Evolutionary conservation across 1,140 invertebrate species (phyloP), one percentile per base, ranked within the genome.

Genomic region (Lepidurus packardi): DNA sequence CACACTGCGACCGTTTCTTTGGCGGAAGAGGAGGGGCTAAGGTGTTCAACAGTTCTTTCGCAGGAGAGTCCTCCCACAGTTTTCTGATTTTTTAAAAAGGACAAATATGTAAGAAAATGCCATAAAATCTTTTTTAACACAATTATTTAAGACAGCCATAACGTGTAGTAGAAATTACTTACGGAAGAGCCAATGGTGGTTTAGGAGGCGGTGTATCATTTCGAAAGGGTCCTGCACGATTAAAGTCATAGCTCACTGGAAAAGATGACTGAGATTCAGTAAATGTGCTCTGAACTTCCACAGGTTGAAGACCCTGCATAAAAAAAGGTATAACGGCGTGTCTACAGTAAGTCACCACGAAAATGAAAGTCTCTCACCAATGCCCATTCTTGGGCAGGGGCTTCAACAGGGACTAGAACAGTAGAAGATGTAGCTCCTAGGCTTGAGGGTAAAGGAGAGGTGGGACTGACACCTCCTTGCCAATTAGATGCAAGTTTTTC

Each of bases 191-290:
- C 81, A 94, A 86, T 73, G 94, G 94, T 73, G 94, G 94, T 86
- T 96, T 96, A 4, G 94, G 94, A 76, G 94, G 94, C 77, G 93
- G 90, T 76, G 84, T 86, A 65, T 65, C 53, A n/a, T 65, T n/a
- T 7, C 53, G 85, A 88, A 88, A 81, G 87, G 86, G 85, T 90
- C 79, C 65, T 80, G 53, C 44, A 73, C 34, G 8, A 73, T 16
- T n/a, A 75, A 75, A 21, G 78, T 75, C 25, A 45, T 74, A 11
- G 73, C 47, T 25, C 78, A 75, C 78, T 74, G 75, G n/a, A 21
- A 73, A 74, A 74, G 73, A 16, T 44, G 45, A 75, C 78, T 73
- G 73, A 44, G 78, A 44, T 78, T 74, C 73, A 78, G 47, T 1
- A 78, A 74, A 78, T 74, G 74, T 74, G 73, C 78, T 43, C 75